Conservation (phyloP, 2,797 vertebrate species). For the Propithecus perrieri region DNA sequence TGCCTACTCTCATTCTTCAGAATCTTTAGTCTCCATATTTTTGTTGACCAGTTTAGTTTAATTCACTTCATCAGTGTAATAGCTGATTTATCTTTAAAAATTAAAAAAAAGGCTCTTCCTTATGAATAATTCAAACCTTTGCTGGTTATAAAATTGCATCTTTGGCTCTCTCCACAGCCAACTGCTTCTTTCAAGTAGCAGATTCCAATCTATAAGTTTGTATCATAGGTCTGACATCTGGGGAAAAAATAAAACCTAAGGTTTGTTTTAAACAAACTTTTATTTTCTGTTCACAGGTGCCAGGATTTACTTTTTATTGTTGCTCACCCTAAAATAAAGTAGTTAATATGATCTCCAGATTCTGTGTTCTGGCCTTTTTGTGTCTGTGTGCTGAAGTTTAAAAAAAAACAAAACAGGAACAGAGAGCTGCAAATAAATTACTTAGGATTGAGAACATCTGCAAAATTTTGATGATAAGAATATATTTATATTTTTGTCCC, state of each 20-base stretch:
- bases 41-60: conserved; percentile 13
- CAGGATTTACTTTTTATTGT: conserved; percentile 61
- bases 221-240: conserved; percentile 51
- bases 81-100: conserved; percentile 36
- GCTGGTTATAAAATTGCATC: conserved; percentile 65
- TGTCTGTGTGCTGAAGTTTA: conserved; percentile 43
- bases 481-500: conserved; percentile 44
- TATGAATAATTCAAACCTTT: conserved; percentile 50
- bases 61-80: conserved; percentile 59
- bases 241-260: conserved; percentile 8
- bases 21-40: conserved; percentile 52
- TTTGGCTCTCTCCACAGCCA: conserved; percentile 47
- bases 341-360: conserved; percentile 27
- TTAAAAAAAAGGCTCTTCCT: conserved; percentile 33
- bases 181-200: conserved; percentile 33
- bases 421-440: conserved; percentile 56
- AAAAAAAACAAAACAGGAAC: conserved; percentile 31
- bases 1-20: conserved; percentile 32
- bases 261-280: conserved; percentile 58
- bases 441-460: conserved; percentile 39
- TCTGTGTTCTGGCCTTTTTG: neutral
- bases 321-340: conserved; percentile 52
- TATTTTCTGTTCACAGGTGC: conserved; percentile 44
- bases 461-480: conserved; percentile 53
- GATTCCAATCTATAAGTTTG: conserved; percentile 49